Base-by-base conservation (phyloP, 2,113 vertebrate species). In the Chionis minor region DNA sequence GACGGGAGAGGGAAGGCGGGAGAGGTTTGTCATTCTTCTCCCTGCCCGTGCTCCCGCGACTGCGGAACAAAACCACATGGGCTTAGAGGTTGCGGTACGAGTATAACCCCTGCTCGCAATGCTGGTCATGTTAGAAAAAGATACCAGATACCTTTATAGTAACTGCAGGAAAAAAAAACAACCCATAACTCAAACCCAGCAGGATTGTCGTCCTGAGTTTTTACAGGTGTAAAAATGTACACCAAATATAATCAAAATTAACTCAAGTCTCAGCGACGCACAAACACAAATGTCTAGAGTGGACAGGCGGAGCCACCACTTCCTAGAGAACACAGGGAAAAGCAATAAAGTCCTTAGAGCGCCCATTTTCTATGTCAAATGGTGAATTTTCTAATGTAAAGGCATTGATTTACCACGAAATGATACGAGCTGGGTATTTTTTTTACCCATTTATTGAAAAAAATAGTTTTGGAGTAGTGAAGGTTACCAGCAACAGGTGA, bases 11-110 rank as follows among this genome's bases (percentile, higher is more conserved):
- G 8, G 98, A 92, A 28, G 98, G 97, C 0, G 97, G 97, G n/a
- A 98, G 95, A 5, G 98, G 96, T 96, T 99, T 99, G 85, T 99
- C 99, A 1, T 98, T 98, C 97, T 99, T 99, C 94, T 99, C 99
- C 63, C 99, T 98, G 90, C 98, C 98, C 2, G 96, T 95, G 91
- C 98, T 99, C 95, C 98, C 98, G 1, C 99, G 99, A 90, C 98
- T 98, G 94, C 69, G 13, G 20, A 94, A 86, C n/a, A 19, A 26
- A 96, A 92, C 82, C 27, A 85, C 27, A 2, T 1, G 8, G 2
- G 23, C 11, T 62, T 61, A 10, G 42, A 47, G 22, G 30, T 14
- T 24, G 38, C 4, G 23, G 45, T 5, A 8, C 0, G 1, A 45
- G 26, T 19, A 30, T 19, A 30, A 73, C 4, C 40, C 58, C 47